Base-by-base conservation (phyloP, 2,113 vertebrate genomes). In the Neofelis nebulosa region DNA sequence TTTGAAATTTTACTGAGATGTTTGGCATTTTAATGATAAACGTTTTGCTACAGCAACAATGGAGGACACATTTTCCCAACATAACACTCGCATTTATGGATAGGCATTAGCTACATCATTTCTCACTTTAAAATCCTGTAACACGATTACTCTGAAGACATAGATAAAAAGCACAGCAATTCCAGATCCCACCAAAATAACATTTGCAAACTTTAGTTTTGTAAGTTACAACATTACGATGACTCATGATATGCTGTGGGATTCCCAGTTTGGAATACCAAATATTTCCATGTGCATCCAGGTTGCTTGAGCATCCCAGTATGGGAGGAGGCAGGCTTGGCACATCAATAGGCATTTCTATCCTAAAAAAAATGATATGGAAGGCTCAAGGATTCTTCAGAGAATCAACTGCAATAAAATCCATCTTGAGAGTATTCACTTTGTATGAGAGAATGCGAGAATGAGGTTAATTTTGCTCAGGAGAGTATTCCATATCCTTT, bases 381-480 rank as follows among this genome's bases (percentile, higher is more conserved):
- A 71, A 97, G 25, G 21, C 73, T 90, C 86, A 74, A 66, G 45
- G 57, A 84, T 55, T 90, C 95, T 96, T 89, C 61, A 84, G 50
- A 92, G 84, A 97, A 41, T 91, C 57, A 66, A 36, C 14, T 88
- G 63, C 76, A 84, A 96, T 86, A 92, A 95, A 97, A 91, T 78
- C 57, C 38, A 69, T 89, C 45, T 95, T 13, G 18, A 85, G 65
- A 96, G 96, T 90, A 93, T 81, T 93, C 65, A 85, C 38, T 93
- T 97, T 85, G 36, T 71, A 93, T 63, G 71, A 82, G n/a, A 96
- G 23, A 95, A 89, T 29, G 52, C 69, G 85, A 71, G 52, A 97
- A 61, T 52, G 10, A 96, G 27, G 82, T 66, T 93, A 76, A 85
- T 94, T 95, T 92, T 66, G 86, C 81, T 74, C 33, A 36, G 66